Evolutionary conservation across 2,113 vertebrate genomes (phyloP), one percentile per base, ranked within the genome.

Genomic region (Pachycephala philippinensis): DNA sequence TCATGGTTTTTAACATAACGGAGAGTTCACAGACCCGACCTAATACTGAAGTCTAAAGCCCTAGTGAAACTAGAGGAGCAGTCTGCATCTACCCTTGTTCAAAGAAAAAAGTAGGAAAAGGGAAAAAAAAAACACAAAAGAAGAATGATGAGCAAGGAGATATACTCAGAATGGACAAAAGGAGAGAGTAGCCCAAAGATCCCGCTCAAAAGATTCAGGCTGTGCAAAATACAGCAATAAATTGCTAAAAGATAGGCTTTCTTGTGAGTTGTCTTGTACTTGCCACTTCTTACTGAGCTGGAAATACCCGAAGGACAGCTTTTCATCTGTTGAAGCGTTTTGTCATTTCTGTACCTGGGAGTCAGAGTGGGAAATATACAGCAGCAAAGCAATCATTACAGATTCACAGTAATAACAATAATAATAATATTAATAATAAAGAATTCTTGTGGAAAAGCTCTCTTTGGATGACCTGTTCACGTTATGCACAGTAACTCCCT

Each of bases 301-400:
- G 61, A 94, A 96, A 96, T 91, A 81, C 78, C 78, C 78, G 85
- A 64, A 81, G 81, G 84, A 88, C 24, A 86, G 26, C 31, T 54
- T 95, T 91, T 90, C 42, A 60, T 90, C 78, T 40, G 17, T 26
- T 61, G n/a, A 84, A 92, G 13, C 4, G 1, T 93, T 95, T 94
- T 96, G 78, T 92, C 56, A 35, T 91, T 88, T 92, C n/a, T 89
- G 5, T 88, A 84, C 47, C 60, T 90, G 52, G 20, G 40, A 93
- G 39, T 86, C 52, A 77, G 78, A 77, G 28, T 7, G 56, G 35
- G 57, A 93, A 91, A 92, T 53, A 79, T 4, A 86, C 9, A 61
- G n/a, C 54, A 90, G 63, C 16, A 89, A 92, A 94, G 14, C 47
- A 89, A 69, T 52, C 35, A 84, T 74, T 87, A 54, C 33, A 70